These are phyloP conservation scores for Irena cyanogastra DNA, from an alignment of 2,113 vertebrate genomes.

Conservation along the genomic window DNA sequence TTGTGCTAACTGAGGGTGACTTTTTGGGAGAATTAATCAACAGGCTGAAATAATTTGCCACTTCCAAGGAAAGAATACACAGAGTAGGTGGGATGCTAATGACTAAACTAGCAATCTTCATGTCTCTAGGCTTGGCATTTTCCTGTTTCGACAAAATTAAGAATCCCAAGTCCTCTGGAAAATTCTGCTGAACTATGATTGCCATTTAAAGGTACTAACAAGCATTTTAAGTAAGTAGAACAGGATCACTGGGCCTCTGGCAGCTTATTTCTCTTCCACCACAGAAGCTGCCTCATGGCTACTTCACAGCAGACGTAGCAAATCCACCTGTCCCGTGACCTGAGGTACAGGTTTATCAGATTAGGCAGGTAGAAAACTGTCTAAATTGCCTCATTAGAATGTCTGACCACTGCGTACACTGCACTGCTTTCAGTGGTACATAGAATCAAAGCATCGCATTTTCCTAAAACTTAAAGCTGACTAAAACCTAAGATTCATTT, in stretches of 20 bases:
- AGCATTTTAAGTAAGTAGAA: background rate
- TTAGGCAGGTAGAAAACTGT: background rate
- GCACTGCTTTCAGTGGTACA: background rate
- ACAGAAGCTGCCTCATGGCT: background rate
- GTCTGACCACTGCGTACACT: background rate
- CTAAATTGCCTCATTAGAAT: background rate
- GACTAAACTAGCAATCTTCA: conserved; percentile 1
- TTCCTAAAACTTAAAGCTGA: background rate
- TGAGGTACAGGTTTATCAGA: background rate
- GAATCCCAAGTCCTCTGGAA: background rate
- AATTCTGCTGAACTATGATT: background rate
- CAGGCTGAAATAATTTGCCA: background rate
- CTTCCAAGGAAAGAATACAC: background rate
- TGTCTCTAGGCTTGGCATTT: background rate
- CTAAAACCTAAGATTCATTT: background rate
- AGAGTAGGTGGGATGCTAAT: background rate
- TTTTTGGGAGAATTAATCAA: background rate
- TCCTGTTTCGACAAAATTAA: background rate
- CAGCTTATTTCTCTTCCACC: background rate
- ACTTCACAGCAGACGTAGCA: background rate
- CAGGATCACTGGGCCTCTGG: background rate
- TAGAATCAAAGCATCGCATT: background rate
- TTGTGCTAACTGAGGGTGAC: background rate
- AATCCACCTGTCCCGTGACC: background rate
- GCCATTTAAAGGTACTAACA: background rate